Evolutionary conservation across 2,113 vertebrate genomes (phyloP).

Genomic region (Gymnocephalus cernua): DNA sequence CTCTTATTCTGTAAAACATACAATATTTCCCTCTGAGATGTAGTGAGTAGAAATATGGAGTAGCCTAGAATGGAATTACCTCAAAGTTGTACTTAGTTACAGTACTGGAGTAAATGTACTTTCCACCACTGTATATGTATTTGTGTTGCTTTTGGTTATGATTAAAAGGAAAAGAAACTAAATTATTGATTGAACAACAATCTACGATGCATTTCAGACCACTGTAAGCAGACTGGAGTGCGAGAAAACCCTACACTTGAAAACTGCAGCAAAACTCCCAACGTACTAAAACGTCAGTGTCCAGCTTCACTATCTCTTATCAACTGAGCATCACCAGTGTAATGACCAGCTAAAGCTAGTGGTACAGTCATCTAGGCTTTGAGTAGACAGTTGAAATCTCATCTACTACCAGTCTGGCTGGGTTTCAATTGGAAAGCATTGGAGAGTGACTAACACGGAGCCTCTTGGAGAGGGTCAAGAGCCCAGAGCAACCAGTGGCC

Average conservation of each 20-base stretch:
- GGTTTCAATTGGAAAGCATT: conserved; percentile 80
- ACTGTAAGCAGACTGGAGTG: not conserved
- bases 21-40: not conserved
- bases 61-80: not conserved
- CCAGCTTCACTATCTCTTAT: conserved; percentile 26
- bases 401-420: conserved; percentile 79
- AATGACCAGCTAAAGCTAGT: conserved; percentile 47
- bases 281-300: not conserved
- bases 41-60: not conserved
- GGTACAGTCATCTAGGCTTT: conserved; percentile 52
- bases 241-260: not conserved
- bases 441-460: conserved; percentile 82
- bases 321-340: conserved; percentile 37
- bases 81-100: not conserved
- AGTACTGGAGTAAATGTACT: conserved; percentile 1
- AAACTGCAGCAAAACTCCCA: conserved; percentile 10
- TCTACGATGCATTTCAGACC: not conserved
- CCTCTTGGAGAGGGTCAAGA: conserved; percentile 83
- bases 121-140: not conserved
- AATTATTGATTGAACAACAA: not conserved
- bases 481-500: conserved; percentile 79
- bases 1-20: not conserved
- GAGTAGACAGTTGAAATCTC: conserved; percentile 76
- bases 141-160: not conserved
- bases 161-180: not conserved